A percentile compares a stretch with the other conserved stretches of the same genome.
phyloP scores from a whole-genome alignment of 1,140 invertebrate species.

The Berghia stephanieae region DNA sequence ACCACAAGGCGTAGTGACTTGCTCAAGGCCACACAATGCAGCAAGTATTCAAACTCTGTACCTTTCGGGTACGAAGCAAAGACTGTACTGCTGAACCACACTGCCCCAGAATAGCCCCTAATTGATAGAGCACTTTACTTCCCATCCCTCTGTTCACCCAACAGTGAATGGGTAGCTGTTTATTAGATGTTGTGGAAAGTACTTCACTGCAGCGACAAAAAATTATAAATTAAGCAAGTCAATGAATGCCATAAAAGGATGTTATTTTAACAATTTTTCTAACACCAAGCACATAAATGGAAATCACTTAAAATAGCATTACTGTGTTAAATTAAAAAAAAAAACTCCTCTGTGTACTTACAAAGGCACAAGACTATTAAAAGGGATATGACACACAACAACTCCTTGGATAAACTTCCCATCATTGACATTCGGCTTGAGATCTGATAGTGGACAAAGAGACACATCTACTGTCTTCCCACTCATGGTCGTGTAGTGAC shows the following conservation, averaged over 20 bases:
- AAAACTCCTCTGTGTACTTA: slow-evolving; percentile 67
- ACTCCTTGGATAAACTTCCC: slow-evolving; percentile 80
- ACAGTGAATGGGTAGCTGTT: too few species aligned
- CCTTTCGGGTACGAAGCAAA: too few species aligned
- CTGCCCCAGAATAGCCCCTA: too few species aligned
- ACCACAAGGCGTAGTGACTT: too few species aligned
- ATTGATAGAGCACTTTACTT: too few species aligned
- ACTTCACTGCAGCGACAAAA: not conserved
- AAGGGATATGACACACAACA: slow-evolving; percentile 82
- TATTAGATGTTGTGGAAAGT: not conserved
- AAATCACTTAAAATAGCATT: not conserved
- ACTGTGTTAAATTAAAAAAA: not conserved
- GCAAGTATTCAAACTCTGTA: too few species aligned
- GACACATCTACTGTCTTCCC: slow-evolving; percentile 71
- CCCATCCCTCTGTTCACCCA: too few species aligned
- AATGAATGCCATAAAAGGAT: not conserved
- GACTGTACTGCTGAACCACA: too few species aligned
- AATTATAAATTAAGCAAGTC: not conserved
- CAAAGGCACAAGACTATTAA: slow-evolving; percentile 81
- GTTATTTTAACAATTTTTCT: not conserved
- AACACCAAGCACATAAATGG: not conserved
- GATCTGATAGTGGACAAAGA: slow-evolving; percentile 67
- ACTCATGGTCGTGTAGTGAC: slow-evolving; percentile 69
- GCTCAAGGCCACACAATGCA: too few species aligned
- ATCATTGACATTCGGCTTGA: slow-evolving; percentile 73